Conservation (phyloP, 2,797 vertebrate genomes). For the Botia kubotai region DNA sequence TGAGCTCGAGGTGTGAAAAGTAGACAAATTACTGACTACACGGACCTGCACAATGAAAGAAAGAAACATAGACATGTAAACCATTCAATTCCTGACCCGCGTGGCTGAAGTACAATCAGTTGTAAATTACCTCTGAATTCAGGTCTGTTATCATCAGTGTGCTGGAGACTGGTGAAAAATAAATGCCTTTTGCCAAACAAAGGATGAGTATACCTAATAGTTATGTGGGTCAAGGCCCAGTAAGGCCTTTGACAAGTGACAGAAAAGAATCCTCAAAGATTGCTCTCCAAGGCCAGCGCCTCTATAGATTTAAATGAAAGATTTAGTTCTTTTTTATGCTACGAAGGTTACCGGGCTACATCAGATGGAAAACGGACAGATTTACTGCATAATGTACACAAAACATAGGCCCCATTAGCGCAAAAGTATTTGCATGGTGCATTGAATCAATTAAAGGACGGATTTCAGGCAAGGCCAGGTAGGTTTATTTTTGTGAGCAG, state of each 20-base stretch:
- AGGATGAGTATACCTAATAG: constrained; percentile 62
- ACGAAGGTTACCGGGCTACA: constrained; percentile 42
- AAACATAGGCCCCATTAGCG: constrained; percentile 48
- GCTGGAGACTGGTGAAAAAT: constrained; percentile 67
- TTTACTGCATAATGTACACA: constrained; percentile 44
- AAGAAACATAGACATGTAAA: constrained; percentile 75
- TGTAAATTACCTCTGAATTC: constrained; percentile 74
- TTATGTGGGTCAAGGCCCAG: constrained; percentile 52
- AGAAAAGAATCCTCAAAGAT: constrained; percentile 36
- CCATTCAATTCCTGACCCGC: constrained; percentile 72
- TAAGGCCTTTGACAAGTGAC: constrained; percentile 48
- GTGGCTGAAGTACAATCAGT: constrained; percentile 72
- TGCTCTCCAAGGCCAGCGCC: constrained; percentile 42
- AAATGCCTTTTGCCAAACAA: constrained; percentile 68
- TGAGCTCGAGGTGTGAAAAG: constrained; percentile 56
- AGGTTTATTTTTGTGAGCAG: constrained; percentile 48
- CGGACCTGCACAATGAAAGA: constrained; percentile 27
- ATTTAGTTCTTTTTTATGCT: constrained; percentile 23
- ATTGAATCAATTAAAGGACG: constrained; percentile 41
- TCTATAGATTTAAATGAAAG: constrained; percentile 39
- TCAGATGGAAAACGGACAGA: constrained; percentile 38
- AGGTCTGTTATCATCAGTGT: constrained; percentile 67
- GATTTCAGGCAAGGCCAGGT: constrained; percentile 47
- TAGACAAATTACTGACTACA: constrained; percentile 55
- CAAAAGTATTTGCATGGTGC: constrained; percentile 39